Evolutionary conservation across 2,113 vertebrate genomes (phyloP), one percentile per base, ranked within the genome.

Genomic region (Carassius auratus): DNA sequence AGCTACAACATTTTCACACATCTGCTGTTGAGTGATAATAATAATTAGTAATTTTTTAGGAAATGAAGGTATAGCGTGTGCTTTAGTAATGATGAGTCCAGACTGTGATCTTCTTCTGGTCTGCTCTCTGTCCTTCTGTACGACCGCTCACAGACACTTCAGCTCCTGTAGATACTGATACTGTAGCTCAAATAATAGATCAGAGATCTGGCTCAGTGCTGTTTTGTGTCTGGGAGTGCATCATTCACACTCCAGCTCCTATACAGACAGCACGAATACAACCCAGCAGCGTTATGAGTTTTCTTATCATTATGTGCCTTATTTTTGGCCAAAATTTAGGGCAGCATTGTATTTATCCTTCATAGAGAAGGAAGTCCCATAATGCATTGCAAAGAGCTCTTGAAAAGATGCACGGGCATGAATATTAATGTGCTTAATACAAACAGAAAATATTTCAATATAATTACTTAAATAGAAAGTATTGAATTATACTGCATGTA

Each of bases 1-100:
- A 17, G 36, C 21, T 7, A 21, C 61, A 33, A 42, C 36, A 61
- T 79, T 79, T 78, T 26, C 13, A 42, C 9, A 13, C 15, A 12
- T 3, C 57, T 48, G 36, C 59, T 45, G 57, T 80, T 64, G 77
- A 80, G 77, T 64, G 64, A 80, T 80, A 45, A 61, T 61, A 61
- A 61, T 78, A 61, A 42, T 19, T 2, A 78, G 48, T 77, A 0
- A 38, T 78, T 78, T n/a, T 9, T 3, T 17, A 36, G 50, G 52
- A 33, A 77, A 13, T n/a, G 9, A 78, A 61, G 5, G 5, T 78
- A 61, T 77, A 57, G 75, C 55, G 26, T 21, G 26, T 4, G 55
- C 26, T 77, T 8, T 14, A 74, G 75, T 77, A 55, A 57, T 36
- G 55, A 77, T 77, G 48, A 57, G 48, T 74, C 13, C 57, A 57